Evolutionary conservation across 2,888 invertebrate species (phyloP).

Genomic region (Candidula unifasciata): DNA sequence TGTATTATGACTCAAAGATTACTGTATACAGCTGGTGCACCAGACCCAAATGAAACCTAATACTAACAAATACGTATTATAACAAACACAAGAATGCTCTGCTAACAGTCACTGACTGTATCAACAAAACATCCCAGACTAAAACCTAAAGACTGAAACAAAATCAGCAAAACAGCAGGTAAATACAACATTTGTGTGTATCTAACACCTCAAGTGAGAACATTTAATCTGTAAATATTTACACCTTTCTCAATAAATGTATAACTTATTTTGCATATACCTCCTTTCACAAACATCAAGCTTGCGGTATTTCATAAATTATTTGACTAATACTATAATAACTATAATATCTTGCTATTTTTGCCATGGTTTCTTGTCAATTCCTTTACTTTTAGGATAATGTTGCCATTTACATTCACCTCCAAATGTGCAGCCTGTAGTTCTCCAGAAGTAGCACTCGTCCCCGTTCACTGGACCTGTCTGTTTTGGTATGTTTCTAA

Average conservation of each 20-base stretch:
- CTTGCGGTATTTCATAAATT: background rate
- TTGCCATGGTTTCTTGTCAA: constrained; percentile 79
- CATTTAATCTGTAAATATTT: constrained; percentile 4
- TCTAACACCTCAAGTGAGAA: no score
- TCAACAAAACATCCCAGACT: no score
- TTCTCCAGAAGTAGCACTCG: constrained; percentile 80
- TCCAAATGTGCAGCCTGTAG: constrained; percentile 79
- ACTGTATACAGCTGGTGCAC: no score
- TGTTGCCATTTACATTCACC: constrained; percentile 78
- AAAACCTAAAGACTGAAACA: no score
- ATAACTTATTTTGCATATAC: background rate
- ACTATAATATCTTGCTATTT: constrained; percentile 50
- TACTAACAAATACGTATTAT: no score
- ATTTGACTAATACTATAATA: background rate
- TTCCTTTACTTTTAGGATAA: constrained; percentile 77
- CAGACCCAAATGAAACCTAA: no score
- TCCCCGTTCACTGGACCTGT: constrained; percentile 78
- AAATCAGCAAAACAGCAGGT: no score
- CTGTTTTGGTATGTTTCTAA: constrained; percentile 64
- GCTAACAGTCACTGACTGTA: no score
- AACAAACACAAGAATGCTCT: no score
- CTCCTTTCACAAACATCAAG: background rate
- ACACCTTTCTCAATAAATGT: background rate
- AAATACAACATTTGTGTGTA: no score
- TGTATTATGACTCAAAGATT: no score